Evolutionary conservation across 2,888 invertebrate genomes (phyloP).

Genomic region (Polymixis lichenea): DNA sequence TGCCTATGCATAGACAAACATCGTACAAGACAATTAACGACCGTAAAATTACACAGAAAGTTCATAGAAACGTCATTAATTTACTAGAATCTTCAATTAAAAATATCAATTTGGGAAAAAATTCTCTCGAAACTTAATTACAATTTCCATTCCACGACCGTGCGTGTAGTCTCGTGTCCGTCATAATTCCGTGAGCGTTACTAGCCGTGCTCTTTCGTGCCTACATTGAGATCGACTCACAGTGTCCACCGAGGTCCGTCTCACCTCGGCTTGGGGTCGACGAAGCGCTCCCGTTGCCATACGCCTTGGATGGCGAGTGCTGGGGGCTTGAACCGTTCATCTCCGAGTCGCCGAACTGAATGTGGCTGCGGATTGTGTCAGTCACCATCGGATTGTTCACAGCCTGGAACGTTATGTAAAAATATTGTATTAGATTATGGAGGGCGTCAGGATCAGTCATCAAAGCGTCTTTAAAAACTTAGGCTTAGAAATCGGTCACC

Average conservation of each 20-base stretch:
- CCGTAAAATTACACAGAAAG: slow-evolving; percentile 54
- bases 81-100: slow-evolving; percentile 27
- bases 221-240: slow-evolving; percentile 86
- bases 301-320: slow-evolving; percentile 79
- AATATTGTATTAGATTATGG: background rate
- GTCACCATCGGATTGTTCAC: slow-evolving; percentile 89
- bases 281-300: slow-evolving; percentile 82
- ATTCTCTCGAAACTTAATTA: slow-evolving; percentile 7
- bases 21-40: slow-evolving; percentile 56
- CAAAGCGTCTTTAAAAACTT: background rate
- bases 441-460: background rate
- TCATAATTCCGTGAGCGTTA: slow-evolving; percentile 65
- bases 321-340: slow-evolving; percentile 81
- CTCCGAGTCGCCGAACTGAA: slow-evolving; percentile 88
- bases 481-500: too few relatives aligned
- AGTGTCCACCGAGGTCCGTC: slow-evolving; percentile 85
- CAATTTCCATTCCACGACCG: slow-evolving; percentile 50
- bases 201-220: slow-evolving; percentile 82
- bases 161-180: slow-evolving; percentile 38
- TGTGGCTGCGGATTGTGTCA: slow-evolving; percentile 91
- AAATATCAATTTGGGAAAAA: slow-evolving; percentile 22
- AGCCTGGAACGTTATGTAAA: slow-evolving; percentile 76
- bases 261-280: slow-evolving; percentile 89
- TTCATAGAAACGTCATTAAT: slow-evolving; percentile 25
- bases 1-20: slow-evolving; percentile 44